phyloP scores from a whole-genome alignment of 2,888 invertebrate species.

The Cheilosia soror region DNA sequence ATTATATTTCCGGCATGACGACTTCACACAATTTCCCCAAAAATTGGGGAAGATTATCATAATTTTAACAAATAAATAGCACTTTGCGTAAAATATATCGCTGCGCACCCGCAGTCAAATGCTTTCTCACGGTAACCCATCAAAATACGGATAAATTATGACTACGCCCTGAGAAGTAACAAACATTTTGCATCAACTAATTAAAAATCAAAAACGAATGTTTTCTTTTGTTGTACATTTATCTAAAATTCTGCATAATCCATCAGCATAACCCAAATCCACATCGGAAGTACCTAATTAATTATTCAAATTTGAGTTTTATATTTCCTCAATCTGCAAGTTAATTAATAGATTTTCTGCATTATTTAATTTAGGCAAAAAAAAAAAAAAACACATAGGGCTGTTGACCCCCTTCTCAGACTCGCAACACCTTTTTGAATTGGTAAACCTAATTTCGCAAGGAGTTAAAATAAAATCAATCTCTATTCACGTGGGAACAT shows the following conservation, averaged over 20 bases:
- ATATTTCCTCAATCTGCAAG: constrained; percentile 31
- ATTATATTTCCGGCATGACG: no score
- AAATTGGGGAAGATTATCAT: no score
- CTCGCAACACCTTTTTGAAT: background rate
- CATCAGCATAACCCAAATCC: constrained; percentile 46
- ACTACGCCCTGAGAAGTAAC: background rate
- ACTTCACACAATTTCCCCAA: no score
- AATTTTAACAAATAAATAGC: no score
- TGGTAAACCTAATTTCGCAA: constrained; percentile 40
- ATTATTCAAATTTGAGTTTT: constrained; percentile 57
- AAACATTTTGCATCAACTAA: background rate
- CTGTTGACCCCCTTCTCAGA: constrained; percentile 40
- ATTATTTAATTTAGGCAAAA: constrained; percentile 30
- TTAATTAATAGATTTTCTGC: constrained; percentile 67
- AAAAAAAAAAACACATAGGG: constrained; percentile 9
- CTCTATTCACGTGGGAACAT: constrained; percentile 56
- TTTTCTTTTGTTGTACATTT: constrained; percentile 5
- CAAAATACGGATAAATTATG: background rate
- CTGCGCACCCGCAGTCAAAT: background rate
- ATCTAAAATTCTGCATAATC: constrained; percentile 26
- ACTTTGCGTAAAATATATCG: no score
- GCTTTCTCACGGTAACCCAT: background rate
- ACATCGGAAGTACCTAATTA: constrained; percentile 53
- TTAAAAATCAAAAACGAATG: constrained; percentile 16
- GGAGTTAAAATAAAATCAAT: constrained; percentile 35